Base-by-base conservation (phyloP, 2,888 invertebrate genomes). In the Cheilosia variabilis region DNA sequence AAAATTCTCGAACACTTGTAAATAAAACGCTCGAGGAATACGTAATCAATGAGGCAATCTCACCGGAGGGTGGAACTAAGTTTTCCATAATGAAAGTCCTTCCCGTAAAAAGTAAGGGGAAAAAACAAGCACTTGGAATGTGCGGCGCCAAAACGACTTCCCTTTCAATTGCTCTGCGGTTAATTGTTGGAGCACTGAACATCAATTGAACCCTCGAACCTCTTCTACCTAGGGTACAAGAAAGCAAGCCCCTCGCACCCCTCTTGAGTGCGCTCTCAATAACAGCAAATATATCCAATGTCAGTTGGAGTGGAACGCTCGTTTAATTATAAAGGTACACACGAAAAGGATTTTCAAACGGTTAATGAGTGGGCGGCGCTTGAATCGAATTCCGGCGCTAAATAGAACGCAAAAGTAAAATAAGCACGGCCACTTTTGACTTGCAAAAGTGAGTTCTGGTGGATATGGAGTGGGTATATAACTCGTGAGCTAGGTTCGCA, bases 321-420 rank as follows among this genome's bases (percentile, higher is more conserved):
- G 72, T 47, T 80, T 80, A 73, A 73, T 73, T 80, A 73, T 68
- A 62, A 68, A 68, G 65, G 80, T 62, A 68, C 73, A 73, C 60
- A 79, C 65, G 62, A 62, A 71, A 65, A 19, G 71, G 71, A 71
- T 71, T 71, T 65, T 65, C 71, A 41, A 63, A 53, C 53, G 50
- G 17, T 55, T 73, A 77, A 69, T 69, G 77, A 77, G 77, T 77
- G 55, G 73, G 71, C 13, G 57, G 27, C n/a, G 52, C 52, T 34
- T 37, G 17, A 19, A 62, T 41, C n/a, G 22, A 34, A 27, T 22
- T 15, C 7, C 22, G 10, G 19, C 9, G 34, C 31, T 5, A 19
- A 13, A 53, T n/a, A 53, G 13, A 22, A 24, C 15, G 47, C 7
- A 22, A 24, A 22, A 7, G 5, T 27, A 7, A 27, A 31, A 9